Percentiles rank a stretch among this genome's conserved stretches.
Evolutionary conservation across 2,888 invertebrate genomes (phyloP).

Genomic region (Xestobium rufovillosum): DNA sequence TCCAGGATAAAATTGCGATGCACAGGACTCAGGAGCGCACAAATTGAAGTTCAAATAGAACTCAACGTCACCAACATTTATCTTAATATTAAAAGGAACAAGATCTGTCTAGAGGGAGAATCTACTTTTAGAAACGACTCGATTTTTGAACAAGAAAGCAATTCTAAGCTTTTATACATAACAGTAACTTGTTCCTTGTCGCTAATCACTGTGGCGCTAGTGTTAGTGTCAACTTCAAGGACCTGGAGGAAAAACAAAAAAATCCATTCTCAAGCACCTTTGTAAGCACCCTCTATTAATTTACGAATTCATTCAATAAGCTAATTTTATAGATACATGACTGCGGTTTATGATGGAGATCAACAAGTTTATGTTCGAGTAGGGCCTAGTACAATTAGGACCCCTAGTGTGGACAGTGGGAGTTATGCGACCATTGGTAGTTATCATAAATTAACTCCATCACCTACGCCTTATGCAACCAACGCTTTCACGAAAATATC

Average conservation of each 20-base stretch:
- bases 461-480: conserved; percentile 66
- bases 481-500: conserved; percentile 53
- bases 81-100: conserved; percentile 74
- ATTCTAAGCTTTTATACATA: conserved; percentile 68
- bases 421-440: conserved; percentile 80
- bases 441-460: conserved; percentile 64
- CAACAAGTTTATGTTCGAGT: conserved; percentile 70
- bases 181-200: conserved; percentile 78
- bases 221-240: conserved; percentile 62
- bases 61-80: conserved; percentile 71
- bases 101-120: conserved; percentile 77
- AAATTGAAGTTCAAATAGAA: conserved; percentile 74
- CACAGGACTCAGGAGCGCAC: conserved; percentile 70
- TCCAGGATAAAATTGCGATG: conserved; percentile 71
- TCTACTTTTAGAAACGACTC: conserved; percentile 62
- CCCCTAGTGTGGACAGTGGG: conserved; percentile 68
- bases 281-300: too few species aligned
- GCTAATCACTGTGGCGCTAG: conserved; percentile 54
- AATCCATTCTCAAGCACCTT: conserved; percentile 59
- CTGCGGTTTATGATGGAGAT: conserved; percentile 66
- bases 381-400: conserved; percentile 58
- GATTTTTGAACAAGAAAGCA: too few species aligned
- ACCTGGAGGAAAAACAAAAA: conserved; percentile 62
- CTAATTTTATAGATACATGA: conserved; percentile 55
- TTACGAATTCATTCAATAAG: too few species aligned